Evolutionary conservation across 2,797 vertebrate species (phyloP), one percentile per base, ranked within the genome.

Genomic region (Chaenodraco wilsoni): DNA sequence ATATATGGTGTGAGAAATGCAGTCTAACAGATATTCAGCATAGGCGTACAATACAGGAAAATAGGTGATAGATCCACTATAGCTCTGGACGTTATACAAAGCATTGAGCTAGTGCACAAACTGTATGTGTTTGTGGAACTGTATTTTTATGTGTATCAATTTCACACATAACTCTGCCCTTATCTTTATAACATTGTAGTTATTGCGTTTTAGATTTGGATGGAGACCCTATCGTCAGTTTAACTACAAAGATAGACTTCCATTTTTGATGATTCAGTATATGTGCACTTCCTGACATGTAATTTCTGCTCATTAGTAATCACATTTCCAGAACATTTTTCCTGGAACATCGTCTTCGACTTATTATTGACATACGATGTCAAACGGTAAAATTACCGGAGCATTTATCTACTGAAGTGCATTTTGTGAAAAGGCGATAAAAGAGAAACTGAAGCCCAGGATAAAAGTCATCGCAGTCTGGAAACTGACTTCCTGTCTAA

Each of bases 1-100:
- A 81, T 76, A 70, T 78, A 81, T 65, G 72, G 79, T 78, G 52
- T 54, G 65, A 76, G 69, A 79, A 72, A 76, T 83, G 60, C 62
- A 78, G 50, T 37, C 65, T 37, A 46, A 55, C 54, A 70, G 19
- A 69, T 62, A 65, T 65, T 66, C 56, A 67, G n/a, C 57, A 54
- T n/a, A 54, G 37, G 21, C 11, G 33, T 21, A 14, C 12, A 16
- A 15, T 21, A 23, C 37, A 72, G 66, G 23, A 48, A 45, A 19
- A 62, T n/a, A 43, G 50, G 60, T 33, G 71, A 66, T 50, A 17
- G 15, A 70, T 44, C 21, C 43, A 23, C 55, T 77, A 10, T 16
- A 27, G 49, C 4, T 9, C 41, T 37, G 48, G 19, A 17, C 0
- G 19, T 7, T 17, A 52, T 54, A 55, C 45, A 68, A 2, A 37